These are phyloP conservation scores for Guaruba guarouba DNA, from an alignment of 2,113 vertebrate genomes.

Conservation along the genomic window DNA sequence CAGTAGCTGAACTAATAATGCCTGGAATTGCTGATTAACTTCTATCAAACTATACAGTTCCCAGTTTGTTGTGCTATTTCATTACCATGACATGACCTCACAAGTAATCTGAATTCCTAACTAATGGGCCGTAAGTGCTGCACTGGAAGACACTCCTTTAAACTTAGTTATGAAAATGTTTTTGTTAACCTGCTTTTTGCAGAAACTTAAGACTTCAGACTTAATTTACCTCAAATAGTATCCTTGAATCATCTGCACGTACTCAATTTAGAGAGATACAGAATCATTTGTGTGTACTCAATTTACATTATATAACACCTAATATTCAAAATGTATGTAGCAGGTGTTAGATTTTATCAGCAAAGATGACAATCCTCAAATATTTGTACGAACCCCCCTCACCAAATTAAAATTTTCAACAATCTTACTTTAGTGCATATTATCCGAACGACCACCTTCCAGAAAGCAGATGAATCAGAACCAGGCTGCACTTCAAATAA, in stretches of 20 bases:
- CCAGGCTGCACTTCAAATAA: constrained; percentile 95
- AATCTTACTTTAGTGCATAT: constrained; percentile 92
- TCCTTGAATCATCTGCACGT: neutral
- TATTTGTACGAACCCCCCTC: neutral
- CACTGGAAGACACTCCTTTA: neutral
- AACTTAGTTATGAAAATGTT: neutral
- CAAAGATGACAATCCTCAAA: neutral
- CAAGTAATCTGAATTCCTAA: neutral
- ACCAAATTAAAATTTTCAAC: neutral
- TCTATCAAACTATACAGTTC: neutral
- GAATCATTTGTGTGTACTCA: neutral
- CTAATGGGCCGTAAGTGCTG: neutral
- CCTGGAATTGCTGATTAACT: neutral
- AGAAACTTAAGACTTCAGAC: neutral
- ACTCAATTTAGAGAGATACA: too few species aligned
- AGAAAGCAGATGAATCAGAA: constrained; percentile 92
- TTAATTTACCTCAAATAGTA: neutral
- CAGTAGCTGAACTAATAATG: neutral
- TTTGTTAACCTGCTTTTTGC: neutral
- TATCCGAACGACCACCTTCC: constrained; percentile 92
- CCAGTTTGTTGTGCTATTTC: neutral
- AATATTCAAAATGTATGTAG: neutral
- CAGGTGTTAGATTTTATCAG: neutral
- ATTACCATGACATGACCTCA: neutral
- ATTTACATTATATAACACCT: neutral